A percentile compares a stretch with the other conserved stretches of the same genome.
Conservation (phyloP, 2,113 vertebrate genomes). For the Paraplagusia blochii region DNA sequence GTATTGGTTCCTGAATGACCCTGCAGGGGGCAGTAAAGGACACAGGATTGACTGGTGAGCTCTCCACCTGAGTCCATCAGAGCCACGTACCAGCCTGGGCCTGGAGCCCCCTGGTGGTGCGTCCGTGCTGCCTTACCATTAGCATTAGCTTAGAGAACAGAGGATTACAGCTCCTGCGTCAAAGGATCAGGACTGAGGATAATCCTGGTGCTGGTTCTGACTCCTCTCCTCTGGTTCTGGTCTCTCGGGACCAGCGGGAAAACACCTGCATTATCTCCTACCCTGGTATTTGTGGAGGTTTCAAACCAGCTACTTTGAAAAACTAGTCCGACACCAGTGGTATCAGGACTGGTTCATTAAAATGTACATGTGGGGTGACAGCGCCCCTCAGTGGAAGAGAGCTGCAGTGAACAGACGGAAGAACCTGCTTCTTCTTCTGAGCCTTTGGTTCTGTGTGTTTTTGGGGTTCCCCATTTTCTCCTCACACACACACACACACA, state of each 20-base stretch:
- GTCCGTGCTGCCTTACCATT: constrained; percentile 59
- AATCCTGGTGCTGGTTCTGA: constrained; percentile 47
- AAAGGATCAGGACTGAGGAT: constrained; percentile 70
- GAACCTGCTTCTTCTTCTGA: constrained; percentile 83
- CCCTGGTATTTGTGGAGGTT: constrained; percentile 37
- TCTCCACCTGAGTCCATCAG: too few species aligned
- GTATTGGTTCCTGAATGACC: too few species aligned
- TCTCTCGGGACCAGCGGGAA: constrained; percentile 24
- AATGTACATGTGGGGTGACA: constrained; percentile 59
- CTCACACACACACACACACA: constrained; percentile 48
- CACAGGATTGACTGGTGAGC: too few species aligned
- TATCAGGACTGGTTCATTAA: constrained; percentile 61
- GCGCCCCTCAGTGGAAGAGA: constrained; percentile 60
- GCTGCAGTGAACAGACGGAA: constrained; percentile 80
- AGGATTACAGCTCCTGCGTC: constrained; percentile 72
- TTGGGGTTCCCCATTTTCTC: constrained; percentile 37
- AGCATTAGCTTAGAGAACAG: constrained; percentile 30
- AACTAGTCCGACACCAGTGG: constrained; percentile 46
- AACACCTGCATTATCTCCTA: constrained; percentile 10
- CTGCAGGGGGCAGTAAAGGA: too few species aligned
- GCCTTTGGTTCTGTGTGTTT: constrained; percentile 13
- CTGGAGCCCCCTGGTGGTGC: constrained; percentile 36
- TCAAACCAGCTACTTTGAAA: constrained; percentile 40
- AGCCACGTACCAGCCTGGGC: too few species aligned
- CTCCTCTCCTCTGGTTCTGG: constrained; percentile 2